Evolutionary conservation across 2,888 invertebrate species (phyloP).

Genomic region (Rhingia rostrata): DNA sequence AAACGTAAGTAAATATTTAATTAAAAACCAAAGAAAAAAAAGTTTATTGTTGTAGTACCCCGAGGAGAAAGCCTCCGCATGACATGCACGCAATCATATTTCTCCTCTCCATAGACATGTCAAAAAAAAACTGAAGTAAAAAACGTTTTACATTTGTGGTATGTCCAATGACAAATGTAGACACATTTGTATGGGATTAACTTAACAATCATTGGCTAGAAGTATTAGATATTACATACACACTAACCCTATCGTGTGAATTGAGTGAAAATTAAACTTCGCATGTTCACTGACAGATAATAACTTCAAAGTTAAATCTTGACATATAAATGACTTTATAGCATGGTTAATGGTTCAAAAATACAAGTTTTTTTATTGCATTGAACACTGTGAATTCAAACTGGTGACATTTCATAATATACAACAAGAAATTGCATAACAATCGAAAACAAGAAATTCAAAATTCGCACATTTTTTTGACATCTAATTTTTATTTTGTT

Average conservation of each 20-base stretch:
- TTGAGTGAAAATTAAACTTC: constrained; percentile 25
- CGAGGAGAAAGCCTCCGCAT: constrained; percentile 50
- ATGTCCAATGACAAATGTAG: constrained; percentile 53
- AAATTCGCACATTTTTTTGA: constrained; percentile 45
- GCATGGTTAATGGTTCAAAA: not conserved
- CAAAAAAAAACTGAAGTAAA: not conserved
- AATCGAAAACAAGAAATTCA: constrained; percentile 8
- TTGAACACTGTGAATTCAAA: constrained; percentile 31
- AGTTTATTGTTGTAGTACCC: constrained; percentile 40
- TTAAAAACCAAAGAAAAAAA: constrained; percentile 28
- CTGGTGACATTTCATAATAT: constrained; percentile 32
- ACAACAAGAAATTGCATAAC: constrained; percentile 40
- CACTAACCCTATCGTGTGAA: not conserved
- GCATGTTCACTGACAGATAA: not conserved
- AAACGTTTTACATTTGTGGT: not conserved
- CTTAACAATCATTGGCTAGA: constrained; percentile 32
- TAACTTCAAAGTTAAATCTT: constrained; percentile 43
- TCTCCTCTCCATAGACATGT: not conserved
- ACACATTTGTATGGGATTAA: constrained; percentile 35
- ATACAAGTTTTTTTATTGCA: constrained; percentile 14
- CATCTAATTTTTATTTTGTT: not conserved
- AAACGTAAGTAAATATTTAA: constrained; percentile 28
- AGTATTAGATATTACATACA: not conserved
- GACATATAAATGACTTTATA: constrained; percentile 45
- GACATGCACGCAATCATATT: constrained; percentile 37